phyloP scores from a whole-genome alignment of 1,140 invertebrate genomes.

The Vanessa atalanta region DNA sequence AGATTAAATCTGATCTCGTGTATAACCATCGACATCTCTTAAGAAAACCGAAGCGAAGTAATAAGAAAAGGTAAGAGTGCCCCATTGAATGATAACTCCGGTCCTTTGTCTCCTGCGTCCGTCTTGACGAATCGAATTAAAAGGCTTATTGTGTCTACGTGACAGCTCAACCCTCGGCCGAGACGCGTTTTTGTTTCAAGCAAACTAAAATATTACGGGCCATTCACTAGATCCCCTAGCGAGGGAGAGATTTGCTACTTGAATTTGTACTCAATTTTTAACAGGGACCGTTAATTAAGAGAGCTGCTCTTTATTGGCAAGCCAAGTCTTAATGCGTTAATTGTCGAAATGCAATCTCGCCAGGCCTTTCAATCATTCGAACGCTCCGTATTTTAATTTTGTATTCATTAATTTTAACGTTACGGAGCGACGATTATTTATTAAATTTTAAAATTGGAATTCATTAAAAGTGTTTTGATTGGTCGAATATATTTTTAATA shows the following conservation, averaged over 20 bases:
- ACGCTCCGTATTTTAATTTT: conserved; percentile 71
- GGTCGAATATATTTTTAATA: conserved; percentile 30
- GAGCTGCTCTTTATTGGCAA: conserved; percentile 76
- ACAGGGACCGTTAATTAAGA: conserved; percentile 79
- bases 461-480: conserved; percentile 19
- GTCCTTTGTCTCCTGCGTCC: conserved; percentile 75
- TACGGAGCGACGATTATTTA: conserved; percentile 57
- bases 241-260: conserved; percentile 71
- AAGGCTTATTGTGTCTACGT: conserved; percentile 81
- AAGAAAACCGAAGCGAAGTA: conserved; percentile 73
- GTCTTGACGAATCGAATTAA: conserved; percentile 81
- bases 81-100: conserved; percentile 80
- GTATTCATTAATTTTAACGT: conserved; percentile 47
- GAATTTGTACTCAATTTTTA: conserved; percentile 81
- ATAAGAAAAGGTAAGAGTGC: conserved; percentile 79
- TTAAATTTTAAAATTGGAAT: conserved; percentile 47
- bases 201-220: conserved; percentile 80
- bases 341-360: conserved; percentile 80
- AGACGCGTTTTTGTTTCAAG: conserved; percentile 72
- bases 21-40: conserved; percentile 53
- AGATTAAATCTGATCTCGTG: conserved; percentile 40
- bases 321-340: conserved; percentile 78
- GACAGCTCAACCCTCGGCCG: conserved; percentile 65
- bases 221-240: conserved; percentile 73
- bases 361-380: conserved; percentile 73